Evolutionary conservation across 2,113 vertebrate genomes (phyloP).

Genomic region (Bufo bufo): DNA sequence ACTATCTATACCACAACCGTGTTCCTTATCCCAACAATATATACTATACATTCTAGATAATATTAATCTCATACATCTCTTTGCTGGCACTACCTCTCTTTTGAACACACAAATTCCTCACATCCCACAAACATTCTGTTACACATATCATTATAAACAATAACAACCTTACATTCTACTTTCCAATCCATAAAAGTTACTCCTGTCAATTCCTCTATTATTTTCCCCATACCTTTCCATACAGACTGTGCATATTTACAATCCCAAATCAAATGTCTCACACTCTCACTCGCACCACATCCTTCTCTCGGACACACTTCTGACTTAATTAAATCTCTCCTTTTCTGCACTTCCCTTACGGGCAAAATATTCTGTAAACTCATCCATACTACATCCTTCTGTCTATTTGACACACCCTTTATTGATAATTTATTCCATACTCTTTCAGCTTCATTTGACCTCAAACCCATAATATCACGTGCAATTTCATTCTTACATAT

Average conservation of each 20-base stretch:
- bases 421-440: background rate
- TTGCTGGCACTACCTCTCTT: no score
- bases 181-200: background rate
- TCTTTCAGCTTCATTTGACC: background rate
- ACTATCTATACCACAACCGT: background rate
- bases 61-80: no score
- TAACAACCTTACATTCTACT: background rate
- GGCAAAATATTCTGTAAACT: no score
- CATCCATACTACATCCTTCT: background rate
- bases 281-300: no score
- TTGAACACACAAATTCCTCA: background rate
- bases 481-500: background rate
- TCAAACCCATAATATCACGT: background rate
- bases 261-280: no score
- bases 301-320: no score
- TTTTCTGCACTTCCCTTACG: background rate
- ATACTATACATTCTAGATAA: no score
- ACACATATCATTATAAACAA: background rate
- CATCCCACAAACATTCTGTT: background rate
- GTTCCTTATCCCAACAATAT: background rate
- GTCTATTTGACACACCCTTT: background rate
- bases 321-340: background rate
- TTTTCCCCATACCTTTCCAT: background rate
- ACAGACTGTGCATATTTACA: no score
- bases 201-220: background rate